Evolutionary conservation across 2,888 invertebrate genomes (phyloP).

Genomic region (Chrysina gloriosa): DNA sequence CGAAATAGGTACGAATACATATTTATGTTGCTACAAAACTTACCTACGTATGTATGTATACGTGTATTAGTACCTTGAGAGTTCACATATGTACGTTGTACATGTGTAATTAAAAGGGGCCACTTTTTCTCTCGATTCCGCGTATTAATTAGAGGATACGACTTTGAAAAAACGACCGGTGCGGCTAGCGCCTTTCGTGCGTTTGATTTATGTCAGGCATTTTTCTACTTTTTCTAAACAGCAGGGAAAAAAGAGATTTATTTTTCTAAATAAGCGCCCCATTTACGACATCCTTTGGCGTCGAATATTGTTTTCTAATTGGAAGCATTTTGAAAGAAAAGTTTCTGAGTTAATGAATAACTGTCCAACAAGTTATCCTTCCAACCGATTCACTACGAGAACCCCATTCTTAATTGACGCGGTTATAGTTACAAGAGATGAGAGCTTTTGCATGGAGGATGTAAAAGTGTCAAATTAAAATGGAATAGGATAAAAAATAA

Average conservation of each 20-base stretch:
- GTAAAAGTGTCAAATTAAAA: too few relatives aligned
- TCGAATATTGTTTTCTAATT: too few relatives aligned
- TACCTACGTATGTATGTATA: background rate
- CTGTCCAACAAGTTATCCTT: too few relatives aligned
- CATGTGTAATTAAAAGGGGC: conserved; percentile 25
- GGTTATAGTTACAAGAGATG: too few relatives aligned
- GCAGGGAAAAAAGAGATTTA: background rate
- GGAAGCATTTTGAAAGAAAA: background rate
- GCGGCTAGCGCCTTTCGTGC: background rate
- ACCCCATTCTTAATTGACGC: too few relatives aligned
- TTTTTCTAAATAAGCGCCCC: too few relatives aligned
- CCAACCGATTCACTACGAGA: too few relatives aligned
- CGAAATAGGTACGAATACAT: background rate
- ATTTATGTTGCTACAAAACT: too few relatives aligned
- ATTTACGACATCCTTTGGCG: too few relatives aligned
- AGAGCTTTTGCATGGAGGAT: too few relatives aligned
- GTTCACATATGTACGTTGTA: background rate
- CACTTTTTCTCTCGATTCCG: background rate
- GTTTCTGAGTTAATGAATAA: background rate
- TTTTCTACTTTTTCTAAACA: background rate
- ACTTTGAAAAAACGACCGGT: conserved; percentile 15
- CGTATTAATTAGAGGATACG: conserved; percentile 29
- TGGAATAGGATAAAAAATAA: too few relatives aligned
- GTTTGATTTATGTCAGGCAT: conserved; percentile 15
- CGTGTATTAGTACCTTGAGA: background rate